phyloP scores from a whole-genome alignment of 1,140 invertebrate species.

The Drosophila hydei region DNA sequence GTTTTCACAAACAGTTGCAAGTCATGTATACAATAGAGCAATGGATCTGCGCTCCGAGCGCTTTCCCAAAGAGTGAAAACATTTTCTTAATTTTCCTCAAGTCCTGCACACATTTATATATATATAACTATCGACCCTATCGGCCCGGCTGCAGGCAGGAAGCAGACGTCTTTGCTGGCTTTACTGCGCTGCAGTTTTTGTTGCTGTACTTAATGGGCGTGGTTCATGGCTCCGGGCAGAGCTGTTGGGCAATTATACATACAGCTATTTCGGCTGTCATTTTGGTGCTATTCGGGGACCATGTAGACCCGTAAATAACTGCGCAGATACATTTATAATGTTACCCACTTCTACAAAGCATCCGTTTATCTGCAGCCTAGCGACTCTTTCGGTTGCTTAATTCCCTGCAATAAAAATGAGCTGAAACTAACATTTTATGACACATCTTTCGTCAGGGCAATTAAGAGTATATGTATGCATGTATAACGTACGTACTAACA shows the following conservation, averaged over 20 bases:
- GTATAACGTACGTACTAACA: not conserved
- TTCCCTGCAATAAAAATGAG: slow-evolving; percentile 53
- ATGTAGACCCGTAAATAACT: slow-evolving; percentile 60
- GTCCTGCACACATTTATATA: slow-evolving; percentile 24
- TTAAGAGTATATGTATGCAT: slow-evolving; percentile 2
- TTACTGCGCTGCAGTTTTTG: slow-evolving; percentile 60
- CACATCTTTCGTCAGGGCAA: slow-evolving; percentile 12
- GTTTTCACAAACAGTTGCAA: too few species aligned
- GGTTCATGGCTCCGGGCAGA: not conserved
- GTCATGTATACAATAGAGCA: slow-evolving; percentile 5
- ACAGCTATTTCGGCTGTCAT: slow-evolving; percentile 25
- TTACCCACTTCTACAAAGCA: slow-evolving; percentile 41
- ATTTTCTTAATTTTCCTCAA: slow-evolving; percentile 40
- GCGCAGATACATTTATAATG: slow-evolving; percentile 36
- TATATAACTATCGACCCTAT: slow-evolving; percentile 7
- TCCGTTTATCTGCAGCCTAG: slow-evolving; percentile 49
- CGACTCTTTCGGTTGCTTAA: slow-evolving; percentile 45
- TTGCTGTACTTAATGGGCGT: slow-evolving; percentile 55
- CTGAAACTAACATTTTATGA: slow-evolving; percentile 64
- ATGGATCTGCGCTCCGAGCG: slow-evolving; percentile 3
- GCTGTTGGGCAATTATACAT: slow-evolving; percentile 54
- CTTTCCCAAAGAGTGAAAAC: not conserved
- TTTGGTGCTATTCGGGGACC: slow-evolving; percentile 58
- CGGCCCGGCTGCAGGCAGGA: slow-evolving; percentile 10
- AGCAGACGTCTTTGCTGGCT: slow-evolving; percentile 40